A percentile compares a stretch with the other conserved stretches of the same genome.
These are phyloP conservation scores for Polylopha cassiicola DNA, from an alignment of 2,888 invertebrate species.

Conservation along the genomic window DNA sequence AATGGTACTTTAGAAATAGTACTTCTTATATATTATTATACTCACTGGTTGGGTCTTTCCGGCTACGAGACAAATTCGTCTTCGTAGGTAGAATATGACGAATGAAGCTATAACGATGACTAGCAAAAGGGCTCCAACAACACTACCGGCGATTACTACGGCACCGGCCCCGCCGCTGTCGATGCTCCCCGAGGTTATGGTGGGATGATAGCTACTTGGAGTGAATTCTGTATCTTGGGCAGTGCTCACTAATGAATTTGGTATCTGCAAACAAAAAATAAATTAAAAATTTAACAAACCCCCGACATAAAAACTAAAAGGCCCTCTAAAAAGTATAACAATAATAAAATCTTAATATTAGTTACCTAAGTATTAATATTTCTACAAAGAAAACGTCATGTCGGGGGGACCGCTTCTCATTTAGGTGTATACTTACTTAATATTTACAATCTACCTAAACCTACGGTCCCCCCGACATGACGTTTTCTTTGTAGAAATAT, in stretches of 20 bases:
- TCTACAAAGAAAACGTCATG: too few species aligned
- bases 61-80: slow-evolving; percentile 54
- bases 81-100: slow-evolving; percentile 52
- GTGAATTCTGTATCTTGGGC: slow-evolving; percentile 44
- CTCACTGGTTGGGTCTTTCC: slow-evolving; percentile 67
- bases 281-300: too few species aligned
- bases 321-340: too few species aligned
- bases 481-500: too few species aligned
- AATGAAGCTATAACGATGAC: slow-evolving; percentile 38
- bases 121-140: slow-evolving; percentile 48
- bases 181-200: slow-evolving; percentile 37
- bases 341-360: too few species aligned
- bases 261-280: slow-evolving; percentile 37
- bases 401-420: slow-evolving; percentile 19
- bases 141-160: slow-evolving; percentile 42
- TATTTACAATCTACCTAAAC: too few species aligned
- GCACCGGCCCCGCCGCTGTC: slow-evolving; percentile 40
- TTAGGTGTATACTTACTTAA: too few species aligned
- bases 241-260: slow-evolving; percentile 46
- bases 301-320: too few species aligned
- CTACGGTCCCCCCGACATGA: too few species aligned
- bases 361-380: too few species aligned
- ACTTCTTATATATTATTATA: slow-evolving; percentile 4
- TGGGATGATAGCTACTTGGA: too few species aligned
- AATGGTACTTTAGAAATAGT: too few species aligned